phyloP scores from a whole-genome alignment of 2,888 invertebrate genomes.

The Cephonodes hylas region DNA sequence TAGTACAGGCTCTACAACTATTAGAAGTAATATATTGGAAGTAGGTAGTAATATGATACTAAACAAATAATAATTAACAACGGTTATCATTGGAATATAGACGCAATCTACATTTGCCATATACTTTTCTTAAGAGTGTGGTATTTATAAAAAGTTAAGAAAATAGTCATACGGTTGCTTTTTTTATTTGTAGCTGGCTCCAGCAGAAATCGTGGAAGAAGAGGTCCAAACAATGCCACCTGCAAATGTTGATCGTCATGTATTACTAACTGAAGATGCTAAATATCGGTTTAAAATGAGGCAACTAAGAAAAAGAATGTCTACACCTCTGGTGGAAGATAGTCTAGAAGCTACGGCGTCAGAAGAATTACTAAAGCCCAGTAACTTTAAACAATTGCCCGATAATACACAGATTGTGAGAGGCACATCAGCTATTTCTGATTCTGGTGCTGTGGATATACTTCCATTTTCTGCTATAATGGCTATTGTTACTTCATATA shows the following conservation, averaged over 20 bases:
- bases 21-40: no score
- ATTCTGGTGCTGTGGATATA: constrained; percentile 48
- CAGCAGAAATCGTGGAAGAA: constrained; percentile 49
- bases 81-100: no score
- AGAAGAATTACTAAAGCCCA: constrained; percentile 78
- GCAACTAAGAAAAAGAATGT: constrained; percentile 61
- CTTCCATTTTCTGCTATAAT: constrained; percentile 82
- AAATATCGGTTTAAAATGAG: constrained; percentile 57
- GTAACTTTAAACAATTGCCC: constrained; percentile 81
- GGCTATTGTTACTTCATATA: constrained; percentile 82
- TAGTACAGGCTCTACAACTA: no score
- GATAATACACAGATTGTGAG: constrained; percentile 82
- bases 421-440: constrained; percentile 68
- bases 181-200: constrained; percentile 44
- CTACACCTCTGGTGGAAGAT: constrained; percentile 55
- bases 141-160: no score
- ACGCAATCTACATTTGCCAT: no score
- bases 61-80: background rate
- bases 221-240: constrained; percentile 55
- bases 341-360: constrained; percentile 49
- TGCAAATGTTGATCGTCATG: constrained; percentile 52
- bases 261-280: constrained; percentile 68
- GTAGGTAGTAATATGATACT: no score
- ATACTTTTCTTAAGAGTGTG: no score
- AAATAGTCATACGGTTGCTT: no score